phyloP scores from a whole-genome alignment of 2,888 invertebrate species.

The Latrodectus hesperus region DNA sequence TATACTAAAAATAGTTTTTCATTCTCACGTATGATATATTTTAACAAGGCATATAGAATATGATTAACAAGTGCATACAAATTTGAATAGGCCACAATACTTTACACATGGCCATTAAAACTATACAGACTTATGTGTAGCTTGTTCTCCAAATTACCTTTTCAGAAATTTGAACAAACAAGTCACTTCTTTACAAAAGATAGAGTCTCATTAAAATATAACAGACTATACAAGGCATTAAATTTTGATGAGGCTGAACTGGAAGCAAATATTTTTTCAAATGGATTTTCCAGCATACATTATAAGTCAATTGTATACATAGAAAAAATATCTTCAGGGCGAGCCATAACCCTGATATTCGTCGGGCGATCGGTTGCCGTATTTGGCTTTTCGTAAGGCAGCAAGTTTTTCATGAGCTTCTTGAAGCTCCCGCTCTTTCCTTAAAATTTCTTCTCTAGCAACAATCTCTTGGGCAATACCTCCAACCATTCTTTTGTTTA shows the following conservation, averaged over 20 bases:
- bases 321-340: conserved; percentile 30
- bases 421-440: conserved; percentile 94
- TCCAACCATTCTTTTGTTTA: conserved; percentile 95
- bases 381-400: conserved; percentile 93
- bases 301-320: conserved; percentile 10
- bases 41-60: too few relatives aligned
- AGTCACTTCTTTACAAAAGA: conserved; percentile 54
- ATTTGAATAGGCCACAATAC: too few relatives aligned
- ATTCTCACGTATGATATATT: too few relatives aligned
- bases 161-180: conserved; percentile 6
- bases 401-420: conserved; percentile 92
- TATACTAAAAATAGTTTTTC: too few relatives aligned
- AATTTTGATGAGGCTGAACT: background rate
- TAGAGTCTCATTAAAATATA: conserved; percentile 54
- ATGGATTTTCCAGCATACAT: background rate
- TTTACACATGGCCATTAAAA: too few relatives aligned
- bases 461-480: conserved; percentile 97
- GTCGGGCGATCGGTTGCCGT: conserved; percentile 77
- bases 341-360: conserved; percentile 72
- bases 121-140: too few relatives aligned
- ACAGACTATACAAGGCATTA: conserved; percentile 29
- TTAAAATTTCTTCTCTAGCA: conserved; percentile 84
- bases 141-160: too few relatives aligned
- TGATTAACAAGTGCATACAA: too few relatives aligned
- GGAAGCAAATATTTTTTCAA: conserved; percentile 35